Base-by-base conservation (phyloP, 2,888 invertebrate genomes). In the Ametastegia equiseti region DNA sequence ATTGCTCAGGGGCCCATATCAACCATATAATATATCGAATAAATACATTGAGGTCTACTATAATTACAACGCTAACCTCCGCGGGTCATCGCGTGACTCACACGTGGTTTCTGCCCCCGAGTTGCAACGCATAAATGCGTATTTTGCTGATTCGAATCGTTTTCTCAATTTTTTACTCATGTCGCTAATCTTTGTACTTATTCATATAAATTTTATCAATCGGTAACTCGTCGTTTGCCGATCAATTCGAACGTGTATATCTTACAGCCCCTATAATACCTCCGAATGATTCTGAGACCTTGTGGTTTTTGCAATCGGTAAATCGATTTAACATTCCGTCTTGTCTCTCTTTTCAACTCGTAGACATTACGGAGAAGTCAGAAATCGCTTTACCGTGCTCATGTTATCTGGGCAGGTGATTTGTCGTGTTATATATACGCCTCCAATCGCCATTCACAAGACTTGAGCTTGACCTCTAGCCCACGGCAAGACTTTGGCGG, bases 391-490 rank as follows among this genome's bases (percentile, higher is more conserved):
- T n/a, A n/a, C n/a, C n/a, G n/a, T n/a, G n/a, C n/a, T n/a, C n/a
- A n/a, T n/a, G n/a, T n/a, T n/a, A n/a, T n/a, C n/a, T n/a, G n/a
- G n/a, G n/a, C n/a, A n/a, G n/a, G n/a, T n/a, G n/a, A n/a, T n/a
- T n/a, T n/a, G n/a, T n/a, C n/a, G n/a, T 33, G 13, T 30, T n/a
- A 33, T 6, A 19, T 30, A 65, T 27, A 65, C 45, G 15, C 15
- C 1, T 45, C 11, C 9, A 65, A 33, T 73, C 9, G 73, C 30
- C 73, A 19, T 50, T 73, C 47, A 73, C 73, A 33, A 73, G 30
- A 27, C n/a, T 45, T 50, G 15, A 15, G 47, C 73, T 73, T 73
- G 73, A 73, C 73, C 73, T 73, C 73, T 73, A 73, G 73, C 73
- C 73, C 30, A 47, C 1, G 73, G 73, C 73, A 63, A 63, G 63